These are phyloP conservation scores for Eidolon dupreanum DNA, from an alignment of 2,797 vertebrate species.

Conservation along the genomic window DNA sequence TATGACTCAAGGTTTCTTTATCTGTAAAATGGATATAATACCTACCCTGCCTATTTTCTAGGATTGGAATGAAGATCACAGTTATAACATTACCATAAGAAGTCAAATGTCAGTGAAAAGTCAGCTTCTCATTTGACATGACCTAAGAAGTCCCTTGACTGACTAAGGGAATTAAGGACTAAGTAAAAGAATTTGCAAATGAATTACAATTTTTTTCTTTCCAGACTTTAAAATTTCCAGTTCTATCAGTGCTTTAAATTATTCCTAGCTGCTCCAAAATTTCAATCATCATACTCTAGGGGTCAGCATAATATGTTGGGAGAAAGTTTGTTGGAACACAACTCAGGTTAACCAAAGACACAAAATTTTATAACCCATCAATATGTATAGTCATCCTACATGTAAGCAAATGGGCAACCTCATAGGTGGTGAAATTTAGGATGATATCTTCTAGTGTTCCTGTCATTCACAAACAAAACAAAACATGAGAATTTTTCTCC, in stretches of 20 bases:
- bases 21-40: background rate
- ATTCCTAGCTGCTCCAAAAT: background rate
- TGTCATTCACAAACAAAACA: background rate
- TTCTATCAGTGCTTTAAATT: background rate
- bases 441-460: background rate
- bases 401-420: background rate
- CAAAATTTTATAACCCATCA: background rate
- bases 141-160: background rate
- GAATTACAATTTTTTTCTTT: background rate
- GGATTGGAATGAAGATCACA: background rate
- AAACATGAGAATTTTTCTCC: background rate
- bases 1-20: background rate
- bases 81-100: background rate
- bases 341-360: background rate
- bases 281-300: background rate
- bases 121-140: background rate
- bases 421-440: background rate
- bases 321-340: background rate
- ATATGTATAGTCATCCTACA: background rate
- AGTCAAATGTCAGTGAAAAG: background rate
- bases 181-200: background rate
- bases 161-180: background rate
- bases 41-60: background rate
- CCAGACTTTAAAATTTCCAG: background rate
- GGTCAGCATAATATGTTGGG: background rate